phyloP scores from a whole-genome alignment of 2,113 vertebrate species.

The Lamprotornis superbus region DNA sequence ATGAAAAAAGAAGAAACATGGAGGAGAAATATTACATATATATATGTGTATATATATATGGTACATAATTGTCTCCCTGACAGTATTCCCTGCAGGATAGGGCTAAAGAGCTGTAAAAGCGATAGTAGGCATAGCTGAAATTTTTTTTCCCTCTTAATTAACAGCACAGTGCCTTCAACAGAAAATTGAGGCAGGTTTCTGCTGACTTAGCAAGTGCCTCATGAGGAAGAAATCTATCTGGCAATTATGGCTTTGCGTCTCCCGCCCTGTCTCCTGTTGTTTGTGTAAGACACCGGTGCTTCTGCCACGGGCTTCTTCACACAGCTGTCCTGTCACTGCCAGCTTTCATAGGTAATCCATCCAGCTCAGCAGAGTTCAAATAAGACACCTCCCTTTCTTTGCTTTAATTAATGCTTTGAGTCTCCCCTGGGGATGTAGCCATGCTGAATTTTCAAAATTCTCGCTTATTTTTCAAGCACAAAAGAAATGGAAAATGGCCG shows the following conservation, averaged over 20 bases:
- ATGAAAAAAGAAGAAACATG: not conserved
- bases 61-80: not conserved
- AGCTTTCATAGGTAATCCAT: conserved; percentile 57
- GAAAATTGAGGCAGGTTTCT: conserved; percentile 44
- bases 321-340: conserved; percentile 53
- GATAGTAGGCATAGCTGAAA: not conserved
- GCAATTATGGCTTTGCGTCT: conserved; percentile 36
- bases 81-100: not conserved
- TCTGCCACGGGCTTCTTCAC: conserved; percentile 51
- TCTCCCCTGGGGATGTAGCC: conserved; percentile 36
- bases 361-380: conserved; percentile 60
- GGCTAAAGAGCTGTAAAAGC: not conserved
- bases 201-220: conserved; percentile 50
- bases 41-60: too few relatives aligned
- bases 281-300: conserved; percentile 39
- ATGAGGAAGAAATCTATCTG: conserved; percentile 58
- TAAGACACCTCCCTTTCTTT: conserved; percentile 44
- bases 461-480: not conserved
- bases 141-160: not conserved
- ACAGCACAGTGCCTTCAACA: conserved; percentile 11
- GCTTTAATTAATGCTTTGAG: conserved; percentile 44
- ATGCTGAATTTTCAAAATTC: conserved; percentile 49
- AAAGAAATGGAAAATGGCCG: not conserved
- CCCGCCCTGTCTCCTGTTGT: conserved; percentile 47
- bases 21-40: not conserved